These are phyloP conservation scores for Physella acuta DNA, from an alignment of 1,140 invertebrate species.

Conservation along the genomic window DNA sequence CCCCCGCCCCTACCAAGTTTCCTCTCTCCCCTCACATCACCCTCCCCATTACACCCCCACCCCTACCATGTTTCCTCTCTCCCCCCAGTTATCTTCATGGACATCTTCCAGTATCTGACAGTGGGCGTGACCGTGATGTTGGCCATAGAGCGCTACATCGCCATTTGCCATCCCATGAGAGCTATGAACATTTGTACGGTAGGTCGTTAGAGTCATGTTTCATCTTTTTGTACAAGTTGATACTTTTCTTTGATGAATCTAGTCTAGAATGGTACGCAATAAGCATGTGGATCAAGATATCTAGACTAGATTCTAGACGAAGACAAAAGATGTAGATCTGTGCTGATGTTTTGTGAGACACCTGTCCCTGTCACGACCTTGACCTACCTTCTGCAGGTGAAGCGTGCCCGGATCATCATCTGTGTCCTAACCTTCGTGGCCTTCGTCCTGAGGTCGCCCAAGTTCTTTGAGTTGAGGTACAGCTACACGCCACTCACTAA, in stretches of 20 bases:
- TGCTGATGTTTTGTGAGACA: neutral
- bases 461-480: slow-evolving; percentile 42
- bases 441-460: slow-evolving; percentile 63
- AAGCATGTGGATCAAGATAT: no score
- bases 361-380: no score
- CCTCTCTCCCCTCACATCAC: no score
- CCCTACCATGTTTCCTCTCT: no score
- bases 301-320: no score
- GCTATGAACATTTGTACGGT: slow-evolving; percentile 12
- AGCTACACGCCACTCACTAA: neutral
- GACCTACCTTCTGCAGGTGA: no score
- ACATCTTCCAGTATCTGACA: slow-evolving; percentile 65
- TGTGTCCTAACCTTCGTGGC: slow-evolving; percentile 66
- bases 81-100: slow-evolving; percentile 73
- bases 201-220: neutral
- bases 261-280: no score
- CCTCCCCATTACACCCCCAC: no score
- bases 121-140: slow-evolving; percentile 77
- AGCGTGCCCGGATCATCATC: slow-evolving; percentile 61
- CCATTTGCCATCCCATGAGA: slow-evolving; percentile 13
- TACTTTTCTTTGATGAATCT: no score
- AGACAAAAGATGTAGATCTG: no score
- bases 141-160: slow-evolving; percentile 68
- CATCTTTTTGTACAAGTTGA: no score
- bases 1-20: no score